Percentiles rank a stretch among this genome's conserved stretches.
Evolutionary conservation across 2,113 vertebrate species (phyloP).

Genomic region (Aptenodytes forsteri): DNA sequence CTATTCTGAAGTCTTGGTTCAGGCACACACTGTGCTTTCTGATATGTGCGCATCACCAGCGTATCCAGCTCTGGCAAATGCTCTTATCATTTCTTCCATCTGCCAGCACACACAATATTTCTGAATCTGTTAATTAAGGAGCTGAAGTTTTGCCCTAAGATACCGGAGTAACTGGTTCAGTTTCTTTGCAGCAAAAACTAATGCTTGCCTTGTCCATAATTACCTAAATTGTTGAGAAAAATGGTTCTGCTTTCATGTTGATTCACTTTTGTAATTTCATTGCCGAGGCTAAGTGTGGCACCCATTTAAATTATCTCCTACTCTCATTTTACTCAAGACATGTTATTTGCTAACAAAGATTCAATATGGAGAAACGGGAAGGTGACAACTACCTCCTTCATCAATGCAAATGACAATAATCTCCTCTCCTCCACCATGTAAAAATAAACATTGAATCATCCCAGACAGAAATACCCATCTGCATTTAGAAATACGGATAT

Average conservation of each 20-base stretch:
- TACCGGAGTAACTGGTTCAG: neutral
- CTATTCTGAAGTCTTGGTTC: neutral
- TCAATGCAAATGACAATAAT: slow-evolving; percentile 53
- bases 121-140: slow-evolving; percentile 56
- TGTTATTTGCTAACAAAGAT: slow-evolving; percentile 59
- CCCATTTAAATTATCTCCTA: slow-evolving; percentile 44
- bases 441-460: slow-evolving; percentile 61
- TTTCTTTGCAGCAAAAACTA: slow-evolving; percentile 11
- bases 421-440: slow-evolving; percentile 1
- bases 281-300: neutral
- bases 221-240: slow-evolving; percentile 45
- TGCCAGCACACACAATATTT: neutral
- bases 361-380: slow-evolving; percentile 36
- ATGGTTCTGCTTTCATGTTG: slow-evolving; percentile 35
- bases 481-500: neutral
- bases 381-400: slow-evolving; percentile 56
- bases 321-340: slow-evolving; percentile 29
- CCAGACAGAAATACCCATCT: slow-evolving; percentile 26
- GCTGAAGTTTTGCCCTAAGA: slow-evolving; percentile 45
- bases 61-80: neutral
- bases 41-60: neutral
- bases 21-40: slow-evolving; percentile 26
- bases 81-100: slow-evolving; percentile 17
- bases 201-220: slow-evolving; percentile 40
- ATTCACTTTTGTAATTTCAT: slow-evolving; percentile 58